Base-by-base conservation (phyloP, 37 sponge, comb jelly and placozoan genomes). In the Amphimedon queenslandica region DNA sequence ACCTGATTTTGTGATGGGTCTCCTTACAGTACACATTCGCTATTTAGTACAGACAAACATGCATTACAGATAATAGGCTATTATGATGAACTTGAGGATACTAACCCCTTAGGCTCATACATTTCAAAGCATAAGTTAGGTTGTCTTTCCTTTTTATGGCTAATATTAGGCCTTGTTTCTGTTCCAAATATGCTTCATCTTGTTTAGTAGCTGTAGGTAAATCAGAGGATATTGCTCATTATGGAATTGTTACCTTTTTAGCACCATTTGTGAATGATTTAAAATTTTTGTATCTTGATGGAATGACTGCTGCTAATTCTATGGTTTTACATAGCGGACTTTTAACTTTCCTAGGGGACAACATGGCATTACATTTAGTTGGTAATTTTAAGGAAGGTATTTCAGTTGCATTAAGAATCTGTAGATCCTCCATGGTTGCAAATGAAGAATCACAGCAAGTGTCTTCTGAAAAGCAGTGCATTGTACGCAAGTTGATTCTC, bases 101-200 rank as follows among this genome's bases (percentile, higher is more conserved):
- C 24, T 28, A 82, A 82, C 43, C 83, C 83, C 53, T 55, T 28
- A 74, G 56, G 20, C n/a, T n/a, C n/a, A n/a, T n/a, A n/a, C n/a
- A n/a, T n/a, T n/a, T n/a, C n/a, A n/a, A n/a, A n/a, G n/a, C 76
- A 75, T 35, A 82, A 82, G 57, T 37, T 82, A 21, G 83, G 83
- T 1, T 72, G 72, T 27, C 34, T 80, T 1, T 72, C 72, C 21
- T 72, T 66, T 43, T 71, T n/a, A 57, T 80, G 13, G 81, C 58
- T n/a, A 80, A 73, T 29, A 73, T 72, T 73, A 42, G 58, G 27
- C 74, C 81, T 13, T 28, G 55, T 55, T 80, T 55, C 53, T 55
- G 74, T 6, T 80, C 81, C 4, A 57, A 64, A 32, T 56, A 73
- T 21, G 64, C 64, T 38, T 66, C 73, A 11, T 73, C 72, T 37